A percentile compares a stretch with the other conserved stretches of the same genome.
Evolutionary conservation across 2,888 invertebrate genomes (phyloP).

Genomic region (Bhutanitis thaidina): DNA sequence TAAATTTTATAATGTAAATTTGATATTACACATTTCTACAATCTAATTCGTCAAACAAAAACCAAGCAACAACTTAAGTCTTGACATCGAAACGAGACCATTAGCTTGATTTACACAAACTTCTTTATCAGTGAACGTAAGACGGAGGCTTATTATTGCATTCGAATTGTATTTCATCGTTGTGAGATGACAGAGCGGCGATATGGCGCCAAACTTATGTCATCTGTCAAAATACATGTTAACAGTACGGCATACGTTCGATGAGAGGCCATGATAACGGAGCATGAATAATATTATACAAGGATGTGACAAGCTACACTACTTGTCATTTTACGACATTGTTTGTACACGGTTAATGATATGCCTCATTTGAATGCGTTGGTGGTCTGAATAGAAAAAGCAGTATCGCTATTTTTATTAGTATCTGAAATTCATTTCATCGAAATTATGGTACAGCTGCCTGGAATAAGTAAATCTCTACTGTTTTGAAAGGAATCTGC

Average conservation of each 20-base stretch:
- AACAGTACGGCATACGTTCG: constrained; percentile 59
- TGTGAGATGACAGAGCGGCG: constrained; percentile 59
- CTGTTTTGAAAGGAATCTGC: too few relatives aligned
- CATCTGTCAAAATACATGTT: constrained; percentile 80
- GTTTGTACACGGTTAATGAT: constrained; percentile 70
- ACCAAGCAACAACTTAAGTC: constrained; percentile 13
- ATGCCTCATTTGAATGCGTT: constrained; percentile 70
- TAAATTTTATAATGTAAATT: too few relatives aligned
- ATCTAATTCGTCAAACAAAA: constrained; percentile 6
- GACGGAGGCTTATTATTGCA: constrained; percentile 76
- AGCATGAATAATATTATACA: constrained; percentile 58
- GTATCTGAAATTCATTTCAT: neutral
- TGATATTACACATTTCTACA: neutral
- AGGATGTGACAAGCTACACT: constrained; percentile 61
- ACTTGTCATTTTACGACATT: constrained; percentile 74
- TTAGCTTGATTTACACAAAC: constrained; percentile 62
- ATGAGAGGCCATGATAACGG: constrained; percentile 47
- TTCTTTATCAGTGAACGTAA: constrained; percentile 65
- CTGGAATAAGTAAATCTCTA: neutral
- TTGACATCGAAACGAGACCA: constrained; percentile 37
- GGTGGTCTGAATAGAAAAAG: constrained; percentile 67
- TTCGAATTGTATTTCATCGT: constrained; percentile 73
- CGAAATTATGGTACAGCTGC: neutral
- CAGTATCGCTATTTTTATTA: constrained; percentile 37
- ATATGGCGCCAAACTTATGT: constrained; percentile 76